Conservation (phyloP, 2,797 vertebrate species). For the Chromobotia macracanthus region DNA sequence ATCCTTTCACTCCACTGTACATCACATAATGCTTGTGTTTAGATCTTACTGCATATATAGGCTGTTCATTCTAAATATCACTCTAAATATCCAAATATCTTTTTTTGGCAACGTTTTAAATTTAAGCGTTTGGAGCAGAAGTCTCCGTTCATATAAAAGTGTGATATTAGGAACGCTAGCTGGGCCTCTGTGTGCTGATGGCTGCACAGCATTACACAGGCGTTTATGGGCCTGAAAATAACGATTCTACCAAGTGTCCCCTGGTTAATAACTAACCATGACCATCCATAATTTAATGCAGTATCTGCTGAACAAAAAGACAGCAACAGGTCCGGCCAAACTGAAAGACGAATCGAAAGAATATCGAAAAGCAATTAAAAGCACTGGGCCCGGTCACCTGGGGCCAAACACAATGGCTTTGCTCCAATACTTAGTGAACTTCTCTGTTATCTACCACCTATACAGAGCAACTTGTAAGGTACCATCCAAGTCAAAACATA, state of each 20-base stretch:
- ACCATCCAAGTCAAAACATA: neutral
- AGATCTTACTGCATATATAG: neutral
- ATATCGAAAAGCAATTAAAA: neutral
- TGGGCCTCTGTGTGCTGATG: slow-evolving; percentile 71
- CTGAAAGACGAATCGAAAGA: neutral
- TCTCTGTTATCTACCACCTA: neutral
- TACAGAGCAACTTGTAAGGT: neutral
- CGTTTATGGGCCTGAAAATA: slow-evolving; percentile 79
- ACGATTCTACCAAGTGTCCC: slow-evolving; percentile 68
- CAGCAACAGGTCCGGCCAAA: slow-evolving; percentile 53
- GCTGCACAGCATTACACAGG: slow-evolving; percentile 73
- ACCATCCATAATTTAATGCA: slow-evolving; percentile 68
- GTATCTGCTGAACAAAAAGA: slow-evolving; percentile 71
- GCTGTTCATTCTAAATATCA: too few relatives aligned
- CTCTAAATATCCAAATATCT: too few relatives aligned
- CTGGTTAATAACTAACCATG: slow-evolving; percentile 72
- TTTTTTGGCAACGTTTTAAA: neutral
- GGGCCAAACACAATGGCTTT: neutral
- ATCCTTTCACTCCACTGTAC: neutral
- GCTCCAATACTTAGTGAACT: neutral
- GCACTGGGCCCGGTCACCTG: neutral
- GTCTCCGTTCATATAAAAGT: slow-evolving; percentile 1
- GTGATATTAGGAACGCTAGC: slow-evolving; percentile 68
- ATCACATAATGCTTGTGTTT: neutral
- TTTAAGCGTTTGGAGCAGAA: neutral